phyloP scores from a whole-genome alignment of 1,140 invertebrate species.

The Drosophila simulans region DNA sequence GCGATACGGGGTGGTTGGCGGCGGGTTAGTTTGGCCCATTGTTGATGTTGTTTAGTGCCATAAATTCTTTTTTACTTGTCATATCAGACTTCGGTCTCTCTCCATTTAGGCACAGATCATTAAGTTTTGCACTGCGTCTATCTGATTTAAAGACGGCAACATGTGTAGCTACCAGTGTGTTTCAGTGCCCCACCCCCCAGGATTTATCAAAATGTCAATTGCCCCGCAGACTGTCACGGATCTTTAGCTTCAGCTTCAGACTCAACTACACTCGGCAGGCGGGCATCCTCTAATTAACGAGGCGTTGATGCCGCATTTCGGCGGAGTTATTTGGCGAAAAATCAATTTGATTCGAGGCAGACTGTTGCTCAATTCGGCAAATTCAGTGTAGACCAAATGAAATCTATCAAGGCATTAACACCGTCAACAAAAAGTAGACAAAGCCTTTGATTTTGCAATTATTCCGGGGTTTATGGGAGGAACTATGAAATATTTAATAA shows the following conservation, averaged over 20 bases:
- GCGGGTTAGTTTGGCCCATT: conserved; percentile 41
- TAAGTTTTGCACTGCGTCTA: conserved; percentile 70
- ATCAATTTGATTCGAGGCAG: conserved; percentile 30
- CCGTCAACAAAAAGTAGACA: conserved; percentile 26
- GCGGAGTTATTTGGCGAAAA: conserved; percentile 24
- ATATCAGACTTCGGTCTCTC: conserved; percentile 53
- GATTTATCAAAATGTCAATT: conserved; percentile 69
- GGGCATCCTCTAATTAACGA: conserved; percentile 63
- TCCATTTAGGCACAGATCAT: conserved; percentile 78
- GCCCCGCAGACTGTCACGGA: conserved; percentile 52
- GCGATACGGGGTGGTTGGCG: conserved; percentile 40
- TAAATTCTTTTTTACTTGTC: conserved; percentile 79
- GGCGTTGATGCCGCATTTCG: conserved; percentile 60
- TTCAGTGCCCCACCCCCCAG: conserved; percentile 3
- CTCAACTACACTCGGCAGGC: conserved; percentile 18
- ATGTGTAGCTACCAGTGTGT: conserved; percentile 39
- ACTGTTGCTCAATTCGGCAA: conserved; percentile 25
- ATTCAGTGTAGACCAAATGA: conserved; percentile 11
- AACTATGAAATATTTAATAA: no score
- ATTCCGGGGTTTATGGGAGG: not conserved
- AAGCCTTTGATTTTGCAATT: conserved; percentile 1
- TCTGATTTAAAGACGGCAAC: conserved; percentile 74
- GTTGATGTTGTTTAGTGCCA: conserved; percentile 72
- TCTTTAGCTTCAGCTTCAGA: conserved; percentile 40
- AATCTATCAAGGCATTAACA: conserved; percentile 39